Base-by-base conservation (phyloP, 2,888 invertebrate species). In the Phortica magna region DNA sequence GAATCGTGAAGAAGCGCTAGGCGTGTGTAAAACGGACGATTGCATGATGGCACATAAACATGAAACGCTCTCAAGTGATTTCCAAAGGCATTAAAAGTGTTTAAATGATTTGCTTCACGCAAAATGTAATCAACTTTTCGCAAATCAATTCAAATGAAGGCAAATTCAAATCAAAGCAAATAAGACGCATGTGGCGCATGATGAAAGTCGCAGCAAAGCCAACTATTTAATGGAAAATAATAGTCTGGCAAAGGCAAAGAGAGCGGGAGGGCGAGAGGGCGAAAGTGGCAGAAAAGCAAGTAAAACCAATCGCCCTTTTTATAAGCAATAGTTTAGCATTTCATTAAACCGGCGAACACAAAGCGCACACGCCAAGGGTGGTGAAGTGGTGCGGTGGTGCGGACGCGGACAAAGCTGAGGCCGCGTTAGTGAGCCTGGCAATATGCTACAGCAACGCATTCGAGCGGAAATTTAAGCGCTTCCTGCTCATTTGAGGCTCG, bases 381-480 rank as follows among this genome's bases (percentile, higher is more conserved):
- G n/a, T n/a, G n/a, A n/a, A n/a, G n/a, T n/a, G n/a, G n/a, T n/a
- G n/a, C n/a, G n/a, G n/a, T n/a, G n/a, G n/a, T n/a, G n/a, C n/a
- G n/a, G n/a, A 17, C 10, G 43, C 17, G 19, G 19, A 19, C 17
- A 43, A 14, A 48, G 43, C 68, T n/a, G 41, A 68, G 43, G 10
- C 41, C 17, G 42, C 42, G 41, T 39, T 6, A 65, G 17, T 12
- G 41, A 65, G 41, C 41, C 4, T 39, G 65, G 41, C 39, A 12
- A 59, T 59, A n/a, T 39, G 31, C 39, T 14, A 39, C 41, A 41
- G 17, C 82, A 85, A 76, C 78, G 82, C 88, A 84, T 87, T 88
- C 89, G 86, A 82, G 88, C 86, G 85, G 84, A 87, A 86, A 88
- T 88, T 85, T 88, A 85, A 88, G 88, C 84, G 89, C 83, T 85